phyloP scores from a whole-genome alignment of 2,888 invertebrate genomes.

The Epirrhoe tristata region DNA sequence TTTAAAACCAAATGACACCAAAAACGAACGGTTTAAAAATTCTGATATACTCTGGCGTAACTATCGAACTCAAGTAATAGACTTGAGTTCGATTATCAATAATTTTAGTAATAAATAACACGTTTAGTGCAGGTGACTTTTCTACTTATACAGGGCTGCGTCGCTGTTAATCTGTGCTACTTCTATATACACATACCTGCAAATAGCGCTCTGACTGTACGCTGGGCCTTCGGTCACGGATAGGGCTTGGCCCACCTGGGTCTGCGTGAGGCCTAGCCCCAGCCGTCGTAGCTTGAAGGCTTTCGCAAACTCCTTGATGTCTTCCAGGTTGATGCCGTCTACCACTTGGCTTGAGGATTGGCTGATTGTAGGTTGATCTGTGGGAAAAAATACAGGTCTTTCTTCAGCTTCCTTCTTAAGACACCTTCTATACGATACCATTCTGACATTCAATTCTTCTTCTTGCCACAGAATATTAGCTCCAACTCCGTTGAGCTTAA shows the following conservation, averaged over 20 bases:
- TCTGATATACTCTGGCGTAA: no score
- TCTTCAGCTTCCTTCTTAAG: neutral
- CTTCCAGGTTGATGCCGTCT: slow-evolving; percentile 98
- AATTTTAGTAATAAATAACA: no score
- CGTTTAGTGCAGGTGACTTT: no score
- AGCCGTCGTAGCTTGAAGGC: slow-evolving; percentile 97
- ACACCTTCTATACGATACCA: no score
- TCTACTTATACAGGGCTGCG: no score
- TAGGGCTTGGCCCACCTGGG: slow-evolving; percentile 98
- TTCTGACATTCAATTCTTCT: no score
- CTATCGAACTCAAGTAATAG: no score
- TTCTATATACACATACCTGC: slow-evolving; percentile 89
- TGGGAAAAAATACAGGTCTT: slow-evolving; percentile 44
- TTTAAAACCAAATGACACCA: no score
- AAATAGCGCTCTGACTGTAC: slow-evolving; percentile 99
- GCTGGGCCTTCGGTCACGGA: slow-evolving; percentile 99
- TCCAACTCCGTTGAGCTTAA: no score
- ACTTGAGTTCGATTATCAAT: no score
- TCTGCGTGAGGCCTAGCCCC: slow-evolving; percentile 97
- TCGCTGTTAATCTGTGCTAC: neutral
- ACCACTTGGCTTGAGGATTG: slow-evolving; percentile 97
- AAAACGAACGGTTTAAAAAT: no score
- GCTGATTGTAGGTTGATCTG: slow-evolving; percentile 97
- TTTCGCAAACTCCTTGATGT: slow-evolving; percentile 99
- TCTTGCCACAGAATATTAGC: no score